A percentile compares a stretch with the other conserved stretches of the same genome.
phyloP scores from a whole-genome alignment of 53 echinoderm and acorn worm species.

The Zoroaster sp. region DNA sequence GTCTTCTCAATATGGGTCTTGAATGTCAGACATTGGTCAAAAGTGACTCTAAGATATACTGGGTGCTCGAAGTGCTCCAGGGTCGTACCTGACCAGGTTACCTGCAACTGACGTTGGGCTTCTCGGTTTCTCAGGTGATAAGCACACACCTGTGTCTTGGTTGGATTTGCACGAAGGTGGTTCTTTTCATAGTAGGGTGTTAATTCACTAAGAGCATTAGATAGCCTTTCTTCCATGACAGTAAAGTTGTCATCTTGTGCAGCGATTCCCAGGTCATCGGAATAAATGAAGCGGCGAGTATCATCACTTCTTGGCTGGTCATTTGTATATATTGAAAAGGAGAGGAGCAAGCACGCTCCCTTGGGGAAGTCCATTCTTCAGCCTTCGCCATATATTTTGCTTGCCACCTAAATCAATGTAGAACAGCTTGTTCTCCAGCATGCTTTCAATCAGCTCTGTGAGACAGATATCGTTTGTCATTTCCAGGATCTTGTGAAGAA shows the following conservation, averaged over 20 bases:
- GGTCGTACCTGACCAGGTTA: conserved; percentile 37
- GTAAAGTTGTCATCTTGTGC: no score
- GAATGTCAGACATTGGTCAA: conserved; percentile 17
- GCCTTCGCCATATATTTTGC: conserved; percentile 28
- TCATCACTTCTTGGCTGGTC: conserved; percentile 36
- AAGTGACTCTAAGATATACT: conserved; percentile 43
- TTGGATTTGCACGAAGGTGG: no score
- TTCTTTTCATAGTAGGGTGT: no score
- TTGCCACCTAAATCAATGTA: conserved; percentile 55
- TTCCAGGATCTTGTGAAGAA: conserved; percentile 49
- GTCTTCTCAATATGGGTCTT: conserved; percentile 34
- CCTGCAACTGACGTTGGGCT: conserved; percentile 18
- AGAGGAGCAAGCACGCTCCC: conserved; percentile 61
- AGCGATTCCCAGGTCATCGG: conserved; percentile 40
- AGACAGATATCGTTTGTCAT: conserved; percentile 38
- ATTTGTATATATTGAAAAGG: conserved; percentile 53
- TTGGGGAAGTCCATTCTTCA: conserved; percentile 52
- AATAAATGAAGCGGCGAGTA: conserved; percentile 46
- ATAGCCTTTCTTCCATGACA: no score
- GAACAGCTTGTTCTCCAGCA: conserved; percentile 58
- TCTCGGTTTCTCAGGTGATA: no score
- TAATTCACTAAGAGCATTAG: no score
- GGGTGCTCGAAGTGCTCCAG: conserved; percentile 45
- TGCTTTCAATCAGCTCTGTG: conserved; percentile 47
- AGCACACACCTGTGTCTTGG: no score